These are phyloP conservation scores for Oreochromis mossambicus DNA, from an alignment of 2,797 vertebrate genomes.

Conservation along the genomic window DNA sequence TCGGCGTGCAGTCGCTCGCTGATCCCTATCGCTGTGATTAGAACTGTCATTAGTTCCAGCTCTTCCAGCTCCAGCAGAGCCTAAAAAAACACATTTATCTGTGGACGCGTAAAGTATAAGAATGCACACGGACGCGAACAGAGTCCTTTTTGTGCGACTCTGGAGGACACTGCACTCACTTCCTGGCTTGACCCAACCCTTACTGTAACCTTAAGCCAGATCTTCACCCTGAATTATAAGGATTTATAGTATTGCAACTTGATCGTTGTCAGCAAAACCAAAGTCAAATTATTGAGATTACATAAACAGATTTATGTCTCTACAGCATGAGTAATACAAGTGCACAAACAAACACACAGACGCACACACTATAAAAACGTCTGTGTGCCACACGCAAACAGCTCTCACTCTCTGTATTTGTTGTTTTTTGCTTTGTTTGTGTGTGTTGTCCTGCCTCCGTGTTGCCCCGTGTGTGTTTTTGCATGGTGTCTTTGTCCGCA, in stretches of 20 bases:
- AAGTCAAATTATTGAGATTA: background rate
- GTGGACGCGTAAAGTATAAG: constrained; percentile 14
- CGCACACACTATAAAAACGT: background rate
- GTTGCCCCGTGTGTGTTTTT: background rate
- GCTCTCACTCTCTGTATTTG: constrained; percentile 41
- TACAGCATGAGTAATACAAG: background rate
- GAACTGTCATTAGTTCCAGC: constrained; percentile 68
- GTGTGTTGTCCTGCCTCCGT: background rate
- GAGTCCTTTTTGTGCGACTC: background rate
- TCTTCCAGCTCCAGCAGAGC: constrained; percentile 57
- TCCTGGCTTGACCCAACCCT: background rate
- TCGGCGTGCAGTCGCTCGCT: constrained; percentile 58
- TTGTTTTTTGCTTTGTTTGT: constrained; percentile 38
- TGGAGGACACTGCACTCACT: background rate
- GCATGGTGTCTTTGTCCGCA: background rate
- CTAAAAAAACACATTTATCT: constrained; percentile 60
- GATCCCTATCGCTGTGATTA: constrained; percentile 70
- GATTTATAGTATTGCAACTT: background rate
- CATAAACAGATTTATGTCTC: background rate
- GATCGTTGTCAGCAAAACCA: background rate
- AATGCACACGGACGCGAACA: background rate
- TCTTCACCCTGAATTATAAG: background rate
- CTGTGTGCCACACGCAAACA: constrained; percentile 19
- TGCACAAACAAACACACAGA: background rate
- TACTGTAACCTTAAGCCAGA: background rate